Evolutionary conservation across 2,113 vertebrate genomes (phyloP).

Genomic region (Stegostoma tigrinum): DNA sequence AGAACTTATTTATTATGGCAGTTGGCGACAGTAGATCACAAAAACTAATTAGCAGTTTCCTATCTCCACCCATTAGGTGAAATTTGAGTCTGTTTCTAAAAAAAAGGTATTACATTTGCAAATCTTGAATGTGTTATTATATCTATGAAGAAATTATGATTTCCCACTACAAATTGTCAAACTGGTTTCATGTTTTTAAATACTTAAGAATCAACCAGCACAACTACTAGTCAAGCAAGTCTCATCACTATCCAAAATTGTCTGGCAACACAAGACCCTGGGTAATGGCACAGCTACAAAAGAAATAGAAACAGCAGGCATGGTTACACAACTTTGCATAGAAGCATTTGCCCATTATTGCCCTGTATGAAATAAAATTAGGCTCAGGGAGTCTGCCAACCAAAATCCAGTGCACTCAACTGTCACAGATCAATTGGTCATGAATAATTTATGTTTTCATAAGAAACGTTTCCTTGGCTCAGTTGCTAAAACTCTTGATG

Average conservation of each 20-base stretch:
- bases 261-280: conserved; percentile 25
- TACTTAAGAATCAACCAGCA: conserved; percentile 60
- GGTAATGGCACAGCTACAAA: conserved; percentile 21
- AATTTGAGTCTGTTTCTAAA: conserved; percentile 65
- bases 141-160: conserved; percentile 87
- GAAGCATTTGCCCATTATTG: conserved; percentile 31
- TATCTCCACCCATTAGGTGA: conserved; percentile 65
- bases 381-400: conserved; percentile 1
- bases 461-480: conserved; percentile 28
- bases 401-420: conserved; percentile 31
- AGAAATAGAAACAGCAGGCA: conserved; percentile 36
- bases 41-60: conserved; percentile 89
- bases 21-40: conserved; percentile 67
- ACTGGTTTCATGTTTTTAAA: conserved; percentile 83
- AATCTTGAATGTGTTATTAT: conserved; percentile 81
- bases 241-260: conserved; percentile 22
- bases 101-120: conserved; percentile 80
- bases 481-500: background rate
- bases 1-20: conserved; percentile 77
- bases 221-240: conserved; percentile 7
- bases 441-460: conserved; percentile 22
- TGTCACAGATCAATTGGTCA: conserved; percentile 29
- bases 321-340: conserved; percentile 36
- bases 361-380: conserved; percentile 33
- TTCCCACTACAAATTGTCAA: conserved; percentile 85